A percentile compares a stretch with the other conserved stretches of the same genome.
Evolutionary conservation across 2,888 invertebrate genomes (phyloP).

Genomic region (Gari tellinella): DNA sequence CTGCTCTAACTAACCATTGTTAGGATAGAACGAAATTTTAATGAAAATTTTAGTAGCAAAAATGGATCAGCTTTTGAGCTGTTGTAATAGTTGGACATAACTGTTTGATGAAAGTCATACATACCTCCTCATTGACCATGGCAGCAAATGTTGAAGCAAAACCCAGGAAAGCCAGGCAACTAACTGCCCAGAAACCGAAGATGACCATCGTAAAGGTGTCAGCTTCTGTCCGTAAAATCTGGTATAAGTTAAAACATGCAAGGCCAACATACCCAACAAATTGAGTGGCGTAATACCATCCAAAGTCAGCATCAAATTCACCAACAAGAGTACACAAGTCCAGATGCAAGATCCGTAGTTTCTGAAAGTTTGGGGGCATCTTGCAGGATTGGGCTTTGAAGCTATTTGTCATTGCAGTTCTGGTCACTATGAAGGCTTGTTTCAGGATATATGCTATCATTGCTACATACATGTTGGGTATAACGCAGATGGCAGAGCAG

Average conservation of each 20-base stretch:
- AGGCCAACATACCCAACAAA: constrained; percentile 4
- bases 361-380: not conserved
- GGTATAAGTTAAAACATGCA: constrained; percentile 6
- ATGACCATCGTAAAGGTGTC: not conserved
- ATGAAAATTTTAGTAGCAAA: no score
- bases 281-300: constrained; percentile 6
- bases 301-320: not conserved
- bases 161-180: not conserved
- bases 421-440: no score
- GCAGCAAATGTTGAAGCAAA: constrained; percentile 11
- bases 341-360: not conserved
- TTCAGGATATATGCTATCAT: no score
- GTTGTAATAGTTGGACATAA: no score
- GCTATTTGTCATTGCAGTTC: not conserved
- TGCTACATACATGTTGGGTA: no score
- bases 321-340: constrained; percentile 12
- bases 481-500: no score
- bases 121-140: constrained; percentile 11
- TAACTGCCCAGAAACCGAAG: not conserved
- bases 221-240: not conserved
- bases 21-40: no score
- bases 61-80: no score
- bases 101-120: no score
- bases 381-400: not conserved
- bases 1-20: no score